A percentile compares a stretch with the other conserved stretches of the same genome.
Evolutionary conservation across 2,888 invertebrate species (phyloP).

Genomic region (Hoplodrina ambigua): DNA sequence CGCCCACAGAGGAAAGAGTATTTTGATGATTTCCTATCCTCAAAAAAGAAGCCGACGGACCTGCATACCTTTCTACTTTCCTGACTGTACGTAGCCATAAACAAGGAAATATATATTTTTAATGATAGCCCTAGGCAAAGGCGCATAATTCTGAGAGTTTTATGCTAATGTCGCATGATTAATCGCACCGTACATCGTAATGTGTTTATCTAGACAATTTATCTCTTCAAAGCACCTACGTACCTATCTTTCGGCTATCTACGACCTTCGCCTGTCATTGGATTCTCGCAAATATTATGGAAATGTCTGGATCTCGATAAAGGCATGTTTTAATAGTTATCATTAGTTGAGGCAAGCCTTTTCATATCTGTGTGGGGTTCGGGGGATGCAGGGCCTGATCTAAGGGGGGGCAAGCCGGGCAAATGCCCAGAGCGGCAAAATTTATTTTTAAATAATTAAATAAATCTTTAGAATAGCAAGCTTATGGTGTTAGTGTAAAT

Average conservation of each 20-base stretch:
- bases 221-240: constrained; percentile 41
- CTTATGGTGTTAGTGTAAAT: too few relatives aligned
- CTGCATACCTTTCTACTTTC: too few relatives aligned
- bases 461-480: too few relatives aligned
- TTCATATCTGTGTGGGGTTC: neutral
- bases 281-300: constrained; percentile 49
- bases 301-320: constrained; percentile 21
- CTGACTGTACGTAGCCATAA: too few relatives aligned
- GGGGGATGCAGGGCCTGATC: too few relatives aligned
- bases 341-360: neutral
- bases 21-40: too few relatives aligned
- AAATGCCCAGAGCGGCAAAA: too few relatives aligned
- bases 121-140: constrained; percentile 28
- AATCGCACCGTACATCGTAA: constrained; percentile 51
- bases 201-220: constrained; percentile 54
- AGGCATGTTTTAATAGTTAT: constrained; percentile 15
- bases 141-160: constrained; percentile 26
- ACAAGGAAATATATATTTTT: constrained; percentile 24
- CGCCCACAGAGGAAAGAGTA: too few relatives aligned
- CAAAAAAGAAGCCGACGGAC: too few relatives aligned
- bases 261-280: constrained; percentile 61
- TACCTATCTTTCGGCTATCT: constrained; percentile 42
- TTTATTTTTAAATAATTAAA: too few relatives aligned
- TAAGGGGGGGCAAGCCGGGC: too few relatives aligned
- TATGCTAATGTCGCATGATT: constrained; percentile 57